Conservation (phyloP, 1,140 invertebrate species). For the Zaprionus lachaisei region DNA sequence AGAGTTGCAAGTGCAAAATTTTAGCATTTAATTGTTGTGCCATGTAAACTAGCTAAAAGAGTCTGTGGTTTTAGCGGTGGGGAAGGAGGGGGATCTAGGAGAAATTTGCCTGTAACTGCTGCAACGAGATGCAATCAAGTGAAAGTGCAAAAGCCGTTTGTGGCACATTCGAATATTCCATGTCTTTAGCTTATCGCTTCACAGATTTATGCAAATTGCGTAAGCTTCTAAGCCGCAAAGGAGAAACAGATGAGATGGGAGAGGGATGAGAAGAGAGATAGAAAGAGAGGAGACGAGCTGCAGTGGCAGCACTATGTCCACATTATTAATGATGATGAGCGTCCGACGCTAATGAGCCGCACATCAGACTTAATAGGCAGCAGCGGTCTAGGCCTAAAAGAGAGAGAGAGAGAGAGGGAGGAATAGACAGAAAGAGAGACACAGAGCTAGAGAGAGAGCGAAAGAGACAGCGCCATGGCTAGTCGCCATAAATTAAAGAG, state of each 20-base stretch:
- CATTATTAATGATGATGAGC: constrained; percentile 74
- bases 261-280: background rate
- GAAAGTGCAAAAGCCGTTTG: constrained; percentile 62
- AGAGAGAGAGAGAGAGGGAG: background rate
- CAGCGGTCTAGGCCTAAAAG: constrained; percentile 34
- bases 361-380: constrained; percentile 59
- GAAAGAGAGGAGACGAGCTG: background rate
- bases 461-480: constrained; percentile 6
- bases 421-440: constrained; percentile 17
- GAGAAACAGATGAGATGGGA: constrained; percentile 15
- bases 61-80: background rate
- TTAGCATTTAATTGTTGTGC: constrained; percentile 49
- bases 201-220: constrained; percentile 72
- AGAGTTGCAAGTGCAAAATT: constrained; percentile 45
- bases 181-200: constrained; percentile 31
- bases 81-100: constrained; percentile 12
- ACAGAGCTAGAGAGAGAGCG: constrained; percentile 9
- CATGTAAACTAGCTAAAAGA: constrained; percentile 32
- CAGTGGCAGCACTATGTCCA: constrained; percentile 45
- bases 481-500: constrained; percentile 66
- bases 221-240: constrained; percentile 64
- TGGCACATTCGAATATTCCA: constrained; percentile 26
- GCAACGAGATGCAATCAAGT: constrained; percentile 65
- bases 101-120: constrained; percentile 13
- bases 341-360: constrained; percentile 58